These are phyloP conservation scores for Channa maculata DNA, from an alignment of 2,113 vertebrate genomes.

Conservation along the genomic window DNA sequence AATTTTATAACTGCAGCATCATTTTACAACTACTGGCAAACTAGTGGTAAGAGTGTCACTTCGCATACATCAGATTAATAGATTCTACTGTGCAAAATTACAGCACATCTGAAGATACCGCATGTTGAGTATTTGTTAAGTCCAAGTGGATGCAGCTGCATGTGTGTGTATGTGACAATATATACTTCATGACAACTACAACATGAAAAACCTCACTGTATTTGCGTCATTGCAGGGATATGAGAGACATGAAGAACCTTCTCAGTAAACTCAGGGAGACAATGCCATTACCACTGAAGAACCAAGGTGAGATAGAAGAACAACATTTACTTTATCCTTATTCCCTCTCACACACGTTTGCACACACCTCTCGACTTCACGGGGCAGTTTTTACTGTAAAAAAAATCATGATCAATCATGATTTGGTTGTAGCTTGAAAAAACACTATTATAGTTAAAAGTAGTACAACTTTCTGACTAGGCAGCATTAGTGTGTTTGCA, in stretches of 20 bases:
- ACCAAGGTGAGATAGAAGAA: slow-evolving; percentile 88
- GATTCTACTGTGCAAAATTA: too few relatives aligned
- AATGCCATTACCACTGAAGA: slow-evolving; percentile 99
- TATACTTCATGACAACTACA: background rate
- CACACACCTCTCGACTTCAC: background rate
- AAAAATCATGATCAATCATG: background rate
- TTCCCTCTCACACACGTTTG: background rate
- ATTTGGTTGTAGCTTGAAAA: background rate
- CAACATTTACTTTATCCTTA: background rate
- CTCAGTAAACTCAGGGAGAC: slow-evolving; percentile 99
- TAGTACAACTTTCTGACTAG: slow-evolving; percentile 25
- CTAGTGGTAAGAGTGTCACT: too few relatives aligned
- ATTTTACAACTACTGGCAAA: too few relatives aligned
- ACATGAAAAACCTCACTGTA: background rate
- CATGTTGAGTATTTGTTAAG: too few relatives aligned
- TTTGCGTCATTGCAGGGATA: slow-evolving; percentile 85
- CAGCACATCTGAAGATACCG: too few relatives aligned
- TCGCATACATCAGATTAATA: too few relatives aligned
- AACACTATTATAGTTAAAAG: background rate
- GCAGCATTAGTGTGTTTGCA: background rate
- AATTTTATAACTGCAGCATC: too few relatives aligned
- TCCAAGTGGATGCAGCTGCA: too few relatives aligned
- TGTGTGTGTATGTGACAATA: too few relatives aligned
- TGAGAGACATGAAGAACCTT: slow-evolving; percentile 99
- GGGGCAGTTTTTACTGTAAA: background rate